Percentiles rank a stretch among this genome's conserved stretches.
Conservation (phyloP, 2,113 vertebrate species). For the Abramis brama region DNA sequence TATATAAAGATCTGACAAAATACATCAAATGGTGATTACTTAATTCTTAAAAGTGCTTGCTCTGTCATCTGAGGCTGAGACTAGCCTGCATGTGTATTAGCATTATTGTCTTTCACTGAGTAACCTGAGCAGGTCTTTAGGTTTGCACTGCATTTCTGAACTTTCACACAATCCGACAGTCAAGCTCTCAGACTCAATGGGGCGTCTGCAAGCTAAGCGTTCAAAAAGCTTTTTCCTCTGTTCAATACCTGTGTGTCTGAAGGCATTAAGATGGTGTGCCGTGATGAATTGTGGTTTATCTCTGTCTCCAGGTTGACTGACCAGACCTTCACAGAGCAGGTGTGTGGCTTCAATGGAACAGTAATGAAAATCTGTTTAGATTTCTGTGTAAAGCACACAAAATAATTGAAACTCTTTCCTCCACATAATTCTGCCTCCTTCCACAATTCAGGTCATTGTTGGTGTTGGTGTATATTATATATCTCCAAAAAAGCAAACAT, state of each 20-base stretch:
- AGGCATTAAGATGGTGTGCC: constrained; percentile 73
- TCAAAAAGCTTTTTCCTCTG: not conserved
- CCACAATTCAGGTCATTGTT: not conserved
- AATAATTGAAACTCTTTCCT: not conserved
- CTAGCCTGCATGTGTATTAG: not conserved
- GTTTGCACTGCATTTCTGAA: not conserved
- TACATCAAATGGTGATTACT: not conserved
- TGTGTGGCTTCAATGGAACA: constrained; percentile 32
- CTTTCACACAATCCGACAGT: not conserved
- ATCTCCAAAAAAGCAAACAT: not conserved
- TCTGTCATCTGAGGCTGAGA: not conserved
- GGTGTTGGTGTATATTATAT: not conserved
- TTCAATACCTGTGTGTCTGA: constrained; percentile 53
- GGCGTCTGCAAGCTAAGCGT: not conserved
- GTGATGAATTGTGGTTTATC: constrained; percentile 71
- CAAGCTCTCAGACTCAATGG: not conserved
- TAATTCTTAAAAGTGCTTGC: not conserved
- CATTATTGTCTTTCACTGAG: not conserved
- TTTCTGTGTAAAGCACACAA: not conserved
- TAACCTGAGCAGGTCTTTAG: not conserved
- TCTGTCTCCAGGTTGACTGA: constrained; percentile 70
- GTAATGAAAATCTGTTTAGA: too few relatives aligned
- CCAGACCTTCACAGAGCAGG: constrained; percentile 47
- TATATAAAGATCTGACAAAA: not conserved
- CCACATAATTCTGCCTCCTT: not conserved